phyloP scores from a whole-genome alignment of 2,113 vertebrate species.

The Todiramphus chloris region DNA sequence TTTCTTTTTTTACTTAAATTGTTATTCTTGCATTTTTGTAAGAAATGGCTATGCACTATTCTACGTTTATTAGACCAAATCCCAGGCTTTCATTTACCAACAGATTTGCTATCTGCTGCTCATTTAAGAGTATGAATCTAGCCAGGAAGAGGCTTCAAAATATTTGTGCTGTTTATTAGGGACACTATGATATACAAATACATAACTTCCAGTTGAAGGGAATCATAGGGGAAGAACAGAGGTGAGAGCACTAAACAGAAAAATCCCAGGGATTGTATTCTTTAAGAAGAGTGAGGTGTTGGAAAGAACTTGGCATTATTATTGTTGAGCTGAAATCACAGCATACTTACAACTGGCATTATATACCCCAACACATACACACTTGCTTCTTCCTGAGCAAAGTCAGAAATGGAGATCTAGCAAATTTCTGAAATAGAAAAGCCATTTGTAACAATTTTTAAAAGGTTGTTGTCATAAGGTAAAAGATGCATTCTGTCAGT shows the following conservation, averaged over 20 bases:
- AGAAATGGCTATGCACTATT: background rate
- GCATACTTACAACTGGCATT: background rate
- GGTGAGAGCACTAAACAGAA: background rate
- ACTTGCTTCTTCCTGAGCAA: background rate
- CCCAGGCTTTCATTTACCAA: background rate
- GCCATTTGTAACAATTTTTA: background rate
- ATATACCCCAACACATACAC: background rate
- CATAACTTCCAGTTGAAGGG: background rate
- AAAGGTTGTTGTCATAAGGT: background rate
- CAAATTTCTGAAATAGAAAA: background rate
- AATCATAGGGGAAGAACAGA: background rate
- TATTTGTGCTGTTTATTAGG: background rate
- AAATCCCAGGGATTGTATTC: background rate
- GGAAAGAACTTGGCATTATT: background rate
- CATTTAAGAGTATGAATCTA: background rate
- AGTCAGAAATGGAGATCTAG: background rate
- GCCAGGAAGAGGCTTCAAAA: background rate
- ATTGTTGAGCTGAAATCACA: background rate
- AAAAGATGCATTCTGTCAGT: background rate
- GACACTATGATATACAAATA: background rate
- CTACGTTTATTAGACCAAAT: background rate
- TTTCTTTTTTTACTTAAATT: background rate
- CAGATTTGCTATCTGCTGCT: background rate
- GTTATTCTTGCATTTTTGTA: background rate
- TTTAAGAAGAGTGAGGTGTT: background rate